Base-by-base conservation (phyloP, 2,113 vertebrate species). In the Neomonachus schauinslandi region DNA sequence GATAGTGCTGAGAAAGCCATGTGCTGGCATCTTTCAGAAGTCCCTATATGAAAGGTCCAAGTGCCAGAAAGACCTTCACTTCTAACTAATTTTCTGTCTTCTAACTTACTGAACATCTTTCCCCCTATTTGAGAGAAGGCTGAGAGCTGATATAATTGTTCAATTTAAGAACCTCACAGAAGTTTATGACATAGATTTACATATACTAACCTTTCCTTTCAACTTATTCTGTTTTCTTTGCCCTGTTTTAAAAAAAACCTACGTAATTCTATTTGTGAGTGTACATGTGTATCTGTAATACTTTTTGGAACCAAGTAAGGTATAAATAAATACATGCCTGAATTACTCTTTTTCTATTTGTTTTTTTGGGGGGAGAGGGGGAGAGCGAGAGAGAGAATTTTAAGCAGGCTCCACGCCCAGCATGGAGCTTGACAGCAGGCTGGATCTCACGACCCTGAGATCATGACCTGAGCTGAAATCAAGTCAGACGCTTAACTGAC, bases 341-440 rank as follows among this genome's bases (percentile, higher is more conserved):
- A 90, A 89, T 80, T 93, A 71, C 67, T 89, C 39, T 89, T 89
- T 59, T 91, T 88, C 39, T 93, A 61, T 74, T 95, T 89, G 46
- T 69, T 36, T n/a, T 36, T 31, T 69, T 36, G 9, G 33, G n/a
- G 16, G 8, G n/a, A 33, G n/a, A 10, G 7, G n/a, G 67, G 33
- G 2, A 36, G 67, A 69, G 67, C 16, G 67, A 69, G 7, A 69
- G 33, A 26, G 65, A 69, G 67, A 36, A 36, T 69, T 33, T 69
- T 19, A 36, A 67, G 65, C 65, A 67, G 65, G 31, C 65, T 67
- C 65, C 31, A n/a, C 0, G 65, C 33, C 63, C 31, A 67, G 63
- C 15, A 33, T 67, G 63, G 31, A 67, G 28, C 33, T n/a, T 33
- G 0, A 69, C 15, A n/a, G 31, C 16, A 10, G 67, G 9, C n/a